phyloP scores from a whole-genome alignment of 2,888 invertebrate species.

The Anthophora plumipes region DNA sequence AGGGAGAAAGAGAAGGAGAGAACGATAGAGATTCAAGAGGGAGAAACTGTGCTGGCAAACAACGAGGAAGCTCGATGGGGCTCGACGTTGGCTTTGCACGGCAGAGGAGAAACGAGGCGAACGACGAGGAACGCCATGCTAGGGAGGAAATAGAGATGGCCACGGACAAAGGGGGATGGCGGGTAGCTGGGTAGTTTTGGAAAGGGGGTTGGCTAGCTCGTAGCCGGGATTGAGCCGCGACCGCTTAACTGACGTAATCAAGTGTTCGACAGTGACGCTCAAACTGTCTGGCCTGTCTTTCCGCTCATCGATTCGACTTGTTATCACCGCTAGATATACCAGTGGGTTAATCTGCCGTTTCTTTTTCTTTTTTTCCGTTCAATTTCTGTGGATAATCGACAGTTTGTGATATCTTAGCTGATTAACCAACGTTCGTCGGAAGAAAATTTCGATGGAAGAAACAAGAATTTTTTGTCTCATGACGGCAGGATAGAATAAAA shows the following conservation, averaged over 20 bases:
- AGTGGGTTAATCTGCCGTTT: too few species aligned
- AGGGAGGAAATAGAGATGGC: slow-evolving; percentile 34
- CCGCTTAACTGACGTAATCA: slow-evolving; percentile 83
- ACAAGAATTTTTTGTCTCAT: too few species aligned
- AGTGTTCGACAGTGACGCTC: slow-evolving; percentile 77
- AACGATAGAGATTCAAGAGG: neutral
- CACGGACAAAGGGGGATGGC: slow-evolving; percentile 10
- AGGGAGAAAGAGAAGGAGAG: slow-evolving; percentile 8
- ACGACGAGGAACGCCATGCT: slow-evolving; percentile 30
- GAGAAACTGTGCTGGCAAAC: slow-evolving; percentile 38
- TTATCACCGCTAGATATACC: neutral
- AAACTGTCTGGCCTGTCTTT: slow-evolving; percentile 44
- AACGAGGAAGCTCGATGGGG: slow-evolving; percentile 39
- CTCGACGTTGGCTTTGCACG: slow-evolving; percentile 73
- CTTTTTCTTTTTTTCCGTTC: too few species aligned
- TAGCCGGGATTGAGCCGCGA: slow-evolving; percentile 80
- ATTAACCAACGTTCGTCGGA: too few species aligned
- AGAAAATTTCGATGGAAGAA: too few species aligned
- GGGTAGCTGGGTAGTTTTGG: slow-evolving; percentile 51
- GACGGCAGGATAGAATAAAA: too few species aligned
- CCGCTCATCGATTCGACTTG: slow-evolving; percentile 2
- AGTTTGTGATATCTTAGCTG: too few species aligned
- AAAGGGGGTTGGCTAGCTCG: slow-evolving; percentile 69
- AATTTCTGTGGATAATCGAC: too few species aligned
- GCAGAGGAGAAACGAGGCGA: slow-evolving; percentile 53